These are phyloP conservation scores for Dasypogon diadema DNA, from an alignment of 2,888 invertebrate genomes.

Conservation along the genomic window DNA sequence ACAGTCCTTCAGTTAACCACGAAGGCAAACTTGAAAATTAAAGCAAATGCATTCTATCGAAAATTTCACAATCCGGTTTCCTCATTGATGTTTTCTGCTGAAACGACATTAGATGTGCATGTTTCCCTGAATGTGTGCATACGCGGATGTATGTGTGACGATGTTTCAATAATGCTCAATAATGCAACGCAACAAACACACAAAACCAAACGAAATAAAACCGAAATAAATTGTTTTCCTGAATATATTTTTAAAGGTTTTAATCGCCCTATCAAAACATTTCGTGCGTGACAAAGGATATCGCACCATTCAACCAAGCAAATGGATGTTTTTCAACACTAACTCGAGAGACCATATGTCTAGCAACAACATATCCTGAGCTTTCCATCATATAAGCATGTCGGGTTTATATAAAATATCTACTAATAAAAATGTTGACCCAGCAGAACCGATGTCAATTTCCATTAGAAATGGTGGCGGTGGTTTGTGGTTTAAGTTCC, in stretches of 20 bases:
- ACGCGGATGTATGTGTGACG: too few species aligned
- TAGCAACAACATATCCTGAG: neutral
- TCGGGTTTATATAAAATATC: neutral
- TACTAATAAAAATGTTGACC: neutral
- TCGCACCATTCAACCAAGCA: neutral
- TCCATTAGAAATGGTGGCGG: neutral
- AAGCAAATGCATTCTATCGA: too few species aligned
- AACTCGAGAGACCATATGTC: neutral
- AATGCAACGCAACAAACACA: neutral
- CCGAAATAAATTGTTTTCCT: constrained; percentile 18
- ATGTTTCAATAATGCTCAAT: too few species aligned
- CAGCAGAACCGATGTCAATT: neutral
- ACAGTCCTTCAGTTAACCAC: too few species aligned
- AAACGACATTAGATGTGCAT: too few species aligned
- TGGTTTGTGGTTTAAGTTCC: too few species aligned
- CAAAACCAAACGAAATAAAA: constrained; percentile 1
- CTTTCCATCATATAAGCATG: neutral
- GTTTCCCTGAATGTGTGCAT: too few species aligned
- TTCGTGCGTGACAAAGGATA: neutral
- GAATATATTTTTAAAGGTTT: constrained; percentile 16
- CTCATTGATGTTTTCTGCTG: too few species aligned
- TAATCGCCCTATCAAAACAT: constrained; percentile 15
- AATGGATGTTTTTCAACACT: neutral
- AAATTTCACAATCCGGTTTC: too few species aligned
- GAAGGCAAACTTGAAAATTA: too few species aligned